Evolutionary conservation across 2,113 vertebrate genomes (phyloP), one percentile per base, ranked within the genome.

Genomic region (Thamnaconus septentrionalis): DNA sequence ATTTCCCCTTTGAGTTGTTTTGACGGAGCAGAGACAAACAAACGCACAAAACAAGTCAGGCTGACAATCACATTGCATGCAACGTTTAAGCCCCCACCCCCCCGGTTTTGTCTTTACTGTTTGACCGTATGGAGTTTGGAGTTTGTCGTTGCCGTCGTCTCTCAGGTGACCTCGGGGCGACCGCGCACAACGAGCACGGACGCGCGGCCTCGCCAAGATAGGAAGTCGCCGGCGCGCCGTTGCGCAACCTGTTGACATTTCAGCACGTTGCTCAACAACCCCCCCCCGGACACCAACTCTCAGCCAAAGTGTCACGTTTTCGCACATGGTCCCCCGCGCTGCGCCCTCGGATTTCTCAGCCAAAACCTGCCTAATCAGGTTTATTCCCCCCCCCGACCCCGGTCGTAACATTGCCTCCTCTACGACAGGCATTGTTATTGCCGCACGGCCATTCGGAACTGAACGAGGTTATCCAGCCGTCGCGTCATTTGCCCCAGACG

Each of bases 391-490:
- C 82, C 87, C 88, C 88, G 83, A 77, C 85, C 75, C 65, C 72
- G 61, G 71, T 86, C 80, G 73, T 73, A 73, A 83, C 81, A 75
- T 80, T 85, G 87, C 75, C 78, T 82, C 81, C 72, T 80, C 66
- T 85, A 78, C 72, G 64, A 50, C 49, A 85, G 59, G 51, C 67
- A 86, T 88, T 75, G 72, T 91, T 90, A 87, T 86, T 86, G 76
- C 85, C 79, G 66, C 79, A 70, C 84, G 79, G 83, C 80, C 82
- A 89, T 91, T 88, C 82, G 18, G 18, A 89, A 87, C 71, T 80
- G 82, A 90, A 86, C 84, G 79, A 83, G 69, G 87, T 31, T 88
- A 88, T 87, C 76, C 73, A 76, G 65, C 76, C 81, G 87, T 90
- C 87, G 79, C 90, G 80, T 77, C 80, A 73, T 77, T 83, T 73